Conservation (phyloP, 2,797 vertebrate genomes). For the Botia kubotai region DNA sequence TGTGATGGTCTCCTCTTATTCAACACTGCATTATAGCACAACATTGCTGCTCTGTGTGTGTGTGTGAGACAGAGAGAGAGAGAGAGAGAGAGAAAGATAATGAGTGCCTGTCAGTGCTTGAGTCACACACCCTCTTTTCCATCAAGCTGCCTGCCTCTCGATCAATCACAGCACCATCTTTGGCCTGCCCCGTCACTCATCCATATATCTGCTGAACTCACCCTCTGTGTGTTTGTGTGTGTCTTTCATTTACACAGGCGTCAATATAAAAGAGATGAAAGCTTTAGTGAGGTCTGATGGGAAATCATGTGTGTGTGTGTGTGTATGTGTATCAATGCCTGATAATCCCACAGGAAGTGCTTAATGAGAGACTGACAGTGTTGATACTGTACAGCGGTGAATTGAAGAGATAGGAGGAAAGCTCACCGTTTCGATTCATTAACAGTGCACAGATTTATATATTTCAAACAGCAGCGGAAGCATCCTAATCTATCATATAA, state of each 20-base stretch:
- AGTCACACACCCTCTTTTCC: conserved; percentile 11
- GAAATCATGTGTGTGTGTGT: conserved; percentile 14
- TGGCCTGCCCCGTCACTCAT: conserved; percentile 12
- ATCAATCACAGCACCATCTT: conserved; percentile 31
- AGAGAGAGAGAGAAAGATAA: not conserved
- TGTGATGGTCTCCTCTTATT: not conserved
- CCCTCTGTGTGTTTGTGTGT: conserved; percentile 24
- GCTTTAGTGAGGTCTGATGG: conserved; percentile 28
- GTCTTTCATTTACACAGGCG: conserved; percentile 1
- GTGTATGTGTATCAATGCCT: not conserved
- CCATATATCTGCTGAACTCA: conserved; percentile 12
- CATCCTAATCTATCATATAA: not conserved
- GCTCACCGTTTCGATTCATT: conserved; percentile 20
- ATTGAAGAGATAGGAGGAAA: conserved; percentile 30
- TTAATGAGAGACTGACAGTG: conserved; percentile 40
- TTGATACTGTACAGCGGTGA: conserved; percentile 16
- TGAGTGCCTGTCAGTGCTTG: conserved; percentile 8
- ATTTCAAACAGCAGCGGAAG: conserved; percentile 6
- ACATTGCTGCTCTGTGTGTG: conserved; percentile 56
- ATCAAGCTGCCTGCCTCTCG: not conserved
- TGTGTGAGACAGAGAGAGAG: conserved; percentile 23
- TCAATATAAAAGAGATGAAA: conserved; percentile 35
- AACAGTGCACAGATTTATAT: conserved; percentile 19
- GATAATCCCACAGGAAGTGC: conserved; percentile 39
- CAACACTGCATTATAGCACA: conserved; percentile 1